Base-by-base conservation (phyloP, 2,888 invertebrate species). In the Oxytorus armatus region DNA sequence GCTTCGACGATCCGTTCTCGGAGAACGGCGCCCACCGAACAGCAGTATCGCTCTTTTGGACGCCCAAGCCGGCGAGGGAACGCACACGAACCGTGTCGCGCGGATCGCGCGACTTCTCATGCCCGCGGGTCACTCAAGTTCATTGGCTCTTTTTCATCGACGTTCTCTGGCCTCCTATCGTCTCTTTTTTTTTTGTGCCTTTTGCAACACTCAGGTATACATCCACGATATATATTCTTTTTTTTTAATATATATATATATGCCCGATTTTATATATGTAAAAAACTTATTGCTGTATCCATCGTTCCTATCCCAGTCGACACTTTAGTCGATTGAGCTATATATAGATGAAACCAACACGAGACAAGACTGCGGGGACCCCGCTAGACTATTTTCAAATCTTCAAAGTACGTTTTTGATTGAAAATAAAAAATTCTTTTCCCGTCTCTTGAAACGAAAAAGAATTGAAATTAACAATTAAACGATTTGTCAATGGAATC, bases 111-210 rank as follows among this genome's bases (percentile, higher is more conserved):
- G 80, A 79, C 76, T 82, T 68, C 68, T 61, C 55, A 21, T 68
- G 55, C 63, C 66, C 82, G 81, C 82, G 85, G 88, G 89, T 89
- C 87, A 88, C 85, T 88, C 86, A 88, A 88, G 89, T 89, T 89
- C 88, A 88, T 88, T 89, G 88, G 88, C 88, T 88, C 87, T 87
- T 88, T 86, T 86, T 86, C 86, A 82, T 8, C 79, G 82, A 76
- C 80, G 83, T 59, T 77, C 79, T 76, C 77, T 78, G 63, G 81
- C 68, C 65, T 76, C 23, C 68, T 55, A 16, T 25, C 79, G 63
- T 36, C 23, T 68, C 25, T 44, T 57, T 59, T 57, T 36, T 44
- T 57, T 59, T 57, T 44, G 8, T 39, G 29, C 65, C 42, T 51
- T 23, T 53, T n/a, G n/a, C n/a, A 3, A 1, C 39, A 18, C 66